phyloP scores from a whole-genome alignment of 2,797 vertebrate genomes.

The Poecilia picta region DNA sequence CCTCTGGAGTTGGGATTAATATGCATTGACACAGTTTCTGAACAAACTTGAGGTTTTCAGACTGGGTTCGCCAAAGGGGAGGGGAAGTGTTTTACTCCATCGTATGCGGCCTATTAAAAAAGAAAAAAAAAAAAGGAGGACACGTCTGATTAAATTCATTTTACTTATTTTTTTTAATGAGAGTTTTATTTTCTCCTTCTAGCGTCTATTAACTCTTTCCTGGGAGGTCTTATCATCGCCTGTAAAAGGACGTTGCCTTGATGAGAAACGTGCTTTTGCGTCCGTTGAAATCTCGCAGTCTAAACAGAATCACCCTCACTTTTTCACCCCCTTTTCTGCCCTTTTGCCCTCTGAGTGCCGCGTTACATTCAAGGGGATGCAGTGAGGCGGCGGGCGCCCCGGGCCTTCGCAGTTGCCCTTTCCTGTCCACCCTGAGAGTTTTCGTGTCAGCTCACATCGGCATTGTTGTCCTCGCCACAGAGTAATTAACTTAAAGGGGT shows the following conservation, averaged over 20 bases:
- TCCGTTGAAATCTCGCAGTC: conserved; percentile 34
- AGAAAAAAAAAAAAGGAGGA: conserved; percentile 22
- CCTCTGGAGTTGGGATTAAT: conserved; percentile 34
- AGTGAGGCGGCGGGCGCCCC: conserved; percentile 52
- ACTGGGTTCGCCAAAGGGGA: neutral
- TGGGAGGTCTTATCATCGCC: neutral
- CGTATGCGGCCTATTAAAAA: conserved; percentile 29
- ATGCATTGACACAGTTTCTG: conserved; percentile 1
- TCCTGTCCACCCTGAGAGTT: conserved; percentile 68
- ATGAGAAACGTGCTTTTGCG: conserved; percentile 5
- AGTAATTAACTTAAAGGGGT: conserved; percentile 80
- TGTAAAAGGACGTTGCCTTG: neutral
- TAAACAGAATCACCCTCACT: conserved; percentile 32
- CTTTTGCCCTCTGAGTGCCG: conserved; percentile 50
- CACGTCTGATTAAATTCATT: conserved; percentile 10
- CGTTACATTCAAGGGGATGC: conserved; percentile 52
- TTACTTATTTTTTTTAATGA: conserved; percentile 12
- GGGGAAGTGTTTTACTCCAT: conserved; percentile 13
- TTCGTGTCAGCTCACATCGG: conserved; percentile 76
- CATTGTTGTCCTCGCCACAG: conserved; percentile 68
- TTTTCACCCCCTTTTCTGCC: conserved; percentile 43
- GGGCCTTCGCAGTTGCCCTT: conserved; percentile 48
- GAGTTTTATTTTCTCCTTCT: conserved; percentile 9
- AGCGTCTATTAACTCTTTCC: neutral
- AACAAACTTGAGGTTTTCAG: neutral